Evolutionary conservation across 1,140 invertebrate genomes (phyloP).

Genomic region (Lordiphosa stackelbergi): DNA sequence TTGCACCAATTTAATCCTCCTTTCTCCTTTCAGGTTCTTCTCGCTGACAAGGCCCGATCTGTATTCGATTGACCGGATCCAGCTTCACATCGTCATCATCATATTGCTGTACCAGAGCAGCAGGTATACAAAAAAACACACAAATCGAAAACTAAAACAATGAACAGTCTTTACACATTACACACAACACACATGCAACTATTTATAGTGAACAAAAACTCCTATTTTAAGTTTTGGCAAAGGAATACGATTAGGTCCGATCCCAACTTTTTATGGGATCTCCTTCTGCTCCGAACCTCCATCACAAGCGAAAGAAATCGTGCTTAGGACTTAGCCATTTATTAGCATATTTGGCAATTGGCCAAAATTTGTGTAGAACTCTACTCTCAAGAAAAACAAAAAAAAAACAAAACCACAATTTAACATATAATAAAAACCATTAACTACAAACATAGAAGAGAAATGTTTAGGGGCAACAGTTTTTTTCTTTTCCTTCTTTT

Average conservation of each 20-base stretch:
- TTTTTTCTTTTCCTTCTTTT: constrained; percentile 5
- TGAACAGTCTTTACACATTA: constrained; percentile 49
- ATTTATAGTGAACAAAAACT: constrained; percentile 41
- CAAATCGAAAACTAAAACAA: constrained; percentile 24
- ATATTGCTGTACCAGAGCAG: constrained; percentile 67
- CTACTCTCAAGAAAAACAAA: not conserved
- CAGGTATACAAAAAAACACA: constrained; percentile 58
- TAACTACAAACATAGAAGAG: not conserved
- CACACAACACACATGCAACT: constrained; percentile 33
- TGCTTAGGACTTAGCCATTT: constrained; percentile 1
- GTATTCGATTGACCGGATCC: not conserved
- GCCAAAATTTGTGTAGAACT: too few species aligned
- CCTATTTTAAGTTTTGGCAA: constrained; percentile 60
- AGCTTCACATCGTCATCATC: constrained; percentile 33
- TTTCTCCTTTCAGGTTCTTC: constrained; percentile 20
- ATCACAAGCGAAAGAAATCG: constrained; percentile 1
- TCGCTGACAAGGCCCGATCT: constrained; percentile 37
- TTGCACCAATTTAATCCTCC: too few species aligned
- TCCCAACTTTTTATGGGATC: not conserved
- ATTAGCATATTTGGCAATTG: too few species aligned
- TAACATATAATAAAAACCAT: constrained; percentile 3
- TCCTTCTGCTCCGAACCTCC: not conserved
- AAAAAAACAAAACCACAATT: not conserved
- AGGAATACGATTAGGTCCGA: constrained; percentile 26
- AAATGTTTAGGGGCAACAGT: constrained; percentile 4